Evolutionary conservation across 1,140 invertebrate species (phyloP), one percentile per base, ranked within the genome.

Genomic region (Cydia amplana): DNA sequence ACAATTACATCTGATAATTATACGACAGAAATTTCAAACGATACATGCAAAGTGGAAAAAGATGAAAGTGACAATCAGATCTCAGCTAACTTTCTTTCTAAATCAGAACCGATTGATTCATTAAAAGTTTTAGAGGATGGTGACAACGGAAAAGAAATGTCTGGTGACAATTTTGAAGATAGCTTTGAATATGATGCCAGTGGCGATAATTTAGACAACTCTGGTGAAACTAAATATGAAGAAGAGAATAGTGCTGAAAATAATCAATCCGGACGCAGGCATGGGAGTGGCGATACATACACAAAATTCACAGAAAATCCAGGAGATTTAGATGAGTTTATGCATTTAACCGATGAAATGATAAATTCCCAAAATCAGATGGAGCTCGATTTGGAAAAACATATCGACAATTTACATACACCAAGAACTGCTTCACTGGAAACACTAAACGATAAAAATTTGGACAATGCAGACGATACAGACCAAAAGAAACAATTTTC

Each of bases 221-320:
- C 83, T 43, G 78, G 81, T 49, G 83, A 84, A 75, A 65, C 85
- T 51, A 83, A 79, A 73, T 80, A 73, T 77, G 77, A 79, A 55
- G 78, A 84, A 18, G 75, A 60, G 10, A 80, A 75, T 74, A 79
- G 20, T 76, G 55, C 63, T 60, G 64, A 75, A 14, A 74, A 80
- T 5, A 81, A 78, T 64, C 80, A 83, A 73, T 77, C 82, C 49
- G 76, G 82, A 16, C 82, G 81, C 74, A 83, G 88, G n/a, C 84
- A 91, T 77, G 87, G 89, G 14, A 93, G 90, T 80, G 85, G 91
- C 40, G 90, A 91, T 60, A 93, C 91, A 23, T 93, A 91, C 67
- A 93, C 91, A 46, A 93, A 93, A 79, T 90, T 91, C 73, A 87
- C 85, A 25, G 89, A 90, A 78, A 83, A 90, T 75, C 82, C 89